Evolutionary conservation across 92 coral and sea anemone genomes (phyloP), one percentile per base, ranked within the genome.

Genomic region (Epizoanthus ramosus): DNA sequence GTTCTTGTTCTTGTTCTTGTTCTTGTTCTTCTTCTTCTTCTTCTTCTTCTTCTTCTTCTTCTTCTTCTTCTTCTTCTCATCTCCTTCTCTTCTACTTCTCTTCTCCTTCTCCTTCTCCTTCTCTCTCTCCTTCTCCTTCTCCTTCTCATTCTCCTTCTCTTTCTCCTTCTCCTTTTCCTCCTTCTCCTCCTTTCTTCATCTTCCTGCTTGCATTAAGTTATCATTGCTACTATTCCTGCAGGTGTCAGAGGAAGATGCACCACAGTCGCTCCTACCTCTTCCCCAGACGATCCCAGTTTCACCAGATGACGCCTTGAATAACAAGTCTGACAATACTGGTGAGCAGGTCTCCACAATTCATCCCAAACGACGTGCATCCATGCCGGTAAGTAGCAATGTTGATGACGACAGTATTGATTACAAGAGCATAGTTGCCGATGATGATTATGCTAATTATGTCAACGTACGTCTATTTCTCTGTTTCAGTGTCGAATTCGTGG

Each of bases 401-500:
- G n/a, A n/a, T n/a, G n/a, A n/a, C n/a, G n/a, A n/a, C 39, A 4
- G 22, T 63, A 25, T 35, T 65, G 10, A 19, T 39, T 28, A 17
- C 74, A 6, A 16, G 17, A 17, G 3, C 21, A n/a, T 68, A 33
- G 74, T 13, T 39, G 21, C 19, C 47, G 53, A 69, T 69, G n/a
- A 25, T 69, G 74, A 69, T 24, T 28, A 50, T 69, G 74, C 21
- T 69, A 50, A 31, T 61, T 13, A 28, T 64, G 28, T 79, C 45
- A 23, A 56, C n/a, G 3, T 35, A 47, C 50, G 8, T 22, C 5
- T 59, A 4, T 83, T 71, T 63, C 43, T 87, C 23, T 69, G 60
- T 89, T 87, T 2, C 57, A 97, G 99, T 94, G 97, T 85, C 99
- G 99, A 33, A 94, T 97, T 25, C 91, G 99, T 43, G 99, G 99